phyloP scores from a whole-genome alignment of 2,113 vertebrate genomes.

The Chaenocephalus aceratus region DNA sequence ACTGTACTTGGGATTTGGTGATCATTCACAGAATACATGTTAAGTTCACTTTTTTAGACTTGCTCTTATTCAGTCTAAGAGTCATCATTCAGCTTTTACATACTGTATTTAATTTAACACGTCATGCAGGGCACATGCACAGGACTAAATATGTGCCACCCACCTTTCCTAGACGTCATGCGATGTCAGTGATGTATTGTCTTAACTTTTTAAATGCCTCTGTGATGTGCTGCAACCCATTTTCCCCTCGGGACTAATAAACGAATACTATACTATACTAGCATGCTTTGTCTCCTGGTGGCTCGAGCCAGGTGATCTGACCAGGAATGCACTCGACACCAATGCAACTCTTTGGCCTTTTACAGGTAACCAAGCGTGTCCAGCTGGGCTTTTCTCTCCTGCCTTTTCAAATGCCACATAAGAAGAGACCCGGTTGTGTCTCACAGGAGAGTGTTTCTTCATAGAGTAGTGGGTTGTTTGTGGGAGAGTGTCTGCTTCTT shows the following conservation, averaged over 20 bases:
- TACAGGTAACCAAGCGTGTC: slow-evolving; percentile 62
- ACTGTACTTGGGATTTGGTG: not conserved
- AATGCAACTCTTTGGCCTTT: slow-evolving; percentile 56
- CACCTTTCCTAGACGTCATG: not conserved
- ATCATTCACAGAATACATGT: not conserved
- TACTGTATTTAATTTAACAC: not conserved
- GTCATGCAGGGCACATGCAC: not conserved
- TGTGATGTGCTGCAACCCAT: no score
- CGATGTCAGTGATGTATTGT: no score
- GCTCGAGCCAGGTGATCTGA: slow-evolving; percentile 38
- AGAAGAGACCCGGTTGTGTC: slow-evolving; percentile 41
- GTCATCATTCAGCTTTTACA: not conserved
- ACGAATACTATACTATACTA: no score
- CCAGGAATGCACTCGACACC: slow-evolving; percentile 48
- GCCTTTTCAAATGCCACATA: slow-evolving; percentile 35
- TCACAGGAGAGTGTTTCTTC: slow-evolving; percentile 24
- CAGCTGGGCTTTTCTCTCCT: slow-evolving; percentile 38
- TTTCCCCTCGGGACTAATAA: no score
- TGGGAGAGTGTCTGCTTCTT: slow-evolving; percentile 27
- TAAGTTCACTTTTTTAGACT: not conserved
- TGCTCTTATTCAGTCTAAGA: not conserved
- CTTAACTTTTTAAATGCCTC: no score
- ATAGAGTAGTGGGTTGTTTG: slow-evolving; percentile 21
- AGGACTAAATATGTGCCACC: not conserved
- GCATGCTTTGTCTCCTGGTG: not conserved